These are phyloP conservation scores for Epinephelus malabaricus DNA, from an alignment of 2,797 vertebrate species.

Conservation along the genomic window DNA sequence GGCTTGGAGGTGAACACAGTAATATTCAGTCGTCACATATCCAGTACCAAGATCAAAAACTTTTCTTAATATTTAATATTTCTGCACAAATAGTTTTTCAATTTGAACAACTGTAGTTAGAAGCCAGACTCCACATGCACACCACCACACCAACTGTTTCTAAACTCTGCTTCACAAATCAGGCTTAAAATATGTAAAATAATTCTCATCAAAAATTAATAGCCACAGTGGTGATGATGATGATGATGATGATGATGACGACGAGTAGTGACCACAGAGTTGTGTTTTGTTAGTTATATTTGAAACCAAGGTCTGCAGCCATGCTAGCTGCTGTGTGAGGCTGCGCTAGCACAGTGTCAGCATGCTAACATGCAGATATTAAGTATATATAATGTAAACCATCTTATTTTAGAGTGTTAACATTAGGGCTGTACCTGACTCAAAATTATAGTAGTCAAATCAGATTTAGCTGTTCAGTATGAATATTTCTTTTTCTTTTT, in stretches of 20 bases:
- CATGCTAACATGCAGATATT: background rate
- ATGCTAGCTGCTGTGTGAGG: too few species aligned
- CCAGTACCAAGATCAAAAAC: constrained; percentile 7
- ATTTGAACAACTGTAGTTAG: background rate
- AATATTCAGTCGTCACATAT: constrained; percentile 13
- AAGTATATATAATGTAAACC: background rate
- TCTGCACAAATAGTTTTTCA: background rate
- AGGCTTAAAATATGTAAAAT: background rate
- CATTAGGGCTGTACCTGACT: too few species aligned
- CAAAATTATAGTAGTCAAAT: too few species aligned
- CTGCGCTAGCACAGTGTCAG: too few species aligned
- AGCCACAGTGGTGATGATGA: background rate
- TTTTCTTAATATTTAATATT: background rate
- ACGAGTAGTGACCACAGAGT: too few species aligned
- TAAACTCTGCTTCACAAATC: background rate
- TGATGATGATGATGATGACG: too few species aligned
- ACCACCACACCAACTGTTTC: background rate
- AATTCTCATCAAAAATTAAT: background rate
- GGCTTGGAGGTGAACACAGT: constrained; percentile 1
- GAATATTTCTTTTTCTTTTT: too few species aligned
- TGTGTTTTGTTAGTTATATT: background rate
- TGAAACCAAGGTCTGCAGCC: background rate
- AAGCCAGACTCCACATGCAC: background rate
- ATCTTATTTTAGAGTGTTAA: background rate
- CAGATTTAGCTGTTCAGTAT: too few species aligned